Evolutionary conservation across 2,888 invertebrate species (phyloP).

Genomic region (Eupithecia inturbata): DNA sequence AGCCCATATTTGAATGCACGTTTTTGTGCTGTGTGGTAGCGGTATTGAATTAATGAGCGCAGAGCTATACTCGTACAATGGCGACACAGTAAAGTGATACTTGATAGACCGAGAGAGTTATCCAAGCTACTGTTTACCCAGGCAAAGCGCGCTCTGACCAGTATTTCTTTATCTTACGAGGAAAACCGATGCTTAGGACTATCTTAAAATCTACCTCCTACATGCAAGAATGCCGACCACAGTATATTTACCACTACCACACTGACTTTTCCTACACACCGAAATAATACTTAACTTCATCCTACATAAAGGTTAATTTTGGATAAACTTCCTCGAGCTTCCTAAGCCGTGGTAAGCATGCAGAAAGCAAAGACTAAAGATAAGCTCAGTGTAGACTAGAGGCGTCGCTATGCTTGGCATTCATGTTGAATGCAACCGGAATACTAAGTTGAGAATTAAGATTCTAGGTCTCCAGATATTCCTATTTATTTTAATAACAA

Average conservation of each 20-base stretch:
- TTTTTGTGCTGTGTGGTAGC: too few relatives aligned
- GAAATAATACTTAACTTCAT: background rate
- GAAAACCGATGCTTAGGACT: background rate
- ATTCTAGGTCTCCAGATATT: background rate
- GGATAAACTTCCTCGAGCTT: background rate
- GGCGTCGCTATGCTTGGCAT: slow-evolving; percentile 12
- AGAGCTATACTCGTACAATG: too few relatives aligned
- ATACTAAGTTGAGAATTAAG: slow-evolving; percentile 6
- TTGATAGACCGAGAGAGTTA: too few relatives aligned
- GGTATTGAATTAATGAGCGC: too few relatives aligned
- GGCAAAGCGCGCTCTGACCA: background rate
- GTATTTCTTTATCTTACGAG: background rate
- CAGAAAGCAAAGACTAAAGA: background rate
- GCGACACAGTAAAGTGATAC: too few relatives aligned
- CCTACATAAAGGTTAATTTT: background rate
- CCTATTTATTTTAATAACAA: too few relatives aligned
- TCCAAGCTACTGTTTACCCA: background rate
- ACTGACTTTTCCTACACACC: background rate
- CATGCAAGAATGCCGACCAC: slow-evolving; percentile 1
- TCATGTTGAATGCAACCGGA: background rate
- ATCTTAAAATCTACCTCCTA: background rate
- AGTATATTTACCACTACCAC: background rate
- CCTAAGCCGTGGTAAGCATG: slow-evolving; percentile 4
- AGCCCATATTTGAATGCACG: too few relatives aligned
- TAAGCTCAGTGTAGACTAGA: slow-evolving; percentile 3